Evolutionary conservation across 2,888 invertebrate species (phyloP), one percentile per base, ranked within the genome.

Genomic region (Nomada flava): DNA sequence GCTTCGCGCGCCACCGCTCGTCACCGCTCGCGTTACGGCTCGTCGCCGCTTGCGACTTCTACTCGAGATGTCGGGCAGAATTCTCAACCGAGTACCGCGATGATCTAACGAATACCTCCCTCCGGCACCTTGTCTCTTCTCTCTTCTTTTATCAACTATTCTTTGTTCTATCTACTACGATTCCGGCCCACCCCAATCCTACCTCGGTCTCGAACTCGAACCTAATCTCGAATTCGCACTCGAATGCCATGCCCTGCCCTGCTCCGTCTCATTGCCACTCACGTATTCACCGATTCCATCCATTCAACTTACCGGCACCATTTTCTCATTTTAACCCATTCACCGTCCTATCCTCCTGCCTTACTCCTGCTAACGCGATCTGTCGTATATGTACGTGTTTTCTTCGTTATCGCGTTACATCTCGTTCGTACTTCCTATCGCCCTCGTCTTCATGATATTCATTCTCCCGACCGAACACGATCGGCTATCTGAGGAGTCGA

Each of bases 1-100:
- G 74, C 81, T 75, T 83, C 75, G 79, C 87, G 60, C 81, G 76
- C 64, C 80, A 74, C 80, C 78, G 70, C 80, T 79, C 70, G 55
- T 68, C 55, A 20, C 62, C 72, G 65, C 42, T 70, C 55, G 59
- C 74, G 63, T 50, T 71, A 23, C 64, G 50, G 71, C 71, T 71
- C 53, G 64, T 60, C 70, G 50, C 72, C 65, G 67, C 67, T 73
- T 59, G 57, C 65, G 29, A 73, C 47, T 26, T 64, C 65, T 4
- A 20, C 57, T 65, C 57, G 57, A 20, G 26, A 20, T 20, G 57
- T 57, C 55, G 11, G 20, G 55, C 18, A 50, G 15, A 68, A 2
- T 20, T 50, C n/a, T 59, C 44, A 11, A 13, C 3, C n/a, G 44
- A n/a, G 13, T 20, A 36, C 36, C 26, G 15, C 20, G 15, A 52